Conservation (phyloP, 92 coral and sea anemone species). For the Zoanthus sansibaricus region DNA sequence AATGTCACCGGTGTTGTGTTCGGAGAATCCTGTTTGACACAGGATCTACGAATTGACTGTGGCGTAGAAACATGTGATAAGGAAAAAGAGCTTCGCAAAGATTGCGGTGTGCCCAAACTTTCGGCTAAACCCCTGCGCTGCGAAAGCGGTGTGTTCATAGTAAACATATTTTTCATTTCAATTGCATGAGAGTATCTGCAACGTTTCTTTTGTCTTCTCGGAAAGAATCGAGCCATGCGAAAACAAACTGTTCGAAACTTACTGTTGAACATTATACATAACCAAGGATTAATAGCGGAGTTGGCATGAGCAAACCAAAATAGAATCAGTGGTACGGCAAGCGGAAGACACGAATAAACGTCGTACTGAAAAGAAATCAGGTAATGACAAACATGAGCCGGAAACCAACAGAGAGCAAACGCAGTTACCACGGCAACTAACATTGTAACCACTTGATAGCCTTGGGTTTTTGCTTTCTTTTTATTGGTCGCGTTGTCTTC, state of each 20-base stretch:
- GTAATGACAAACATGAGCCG: conserved; percentile 41
- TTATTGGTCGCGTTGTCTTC: conserved; percentile 31
- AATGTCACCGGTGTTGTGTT: background rate
- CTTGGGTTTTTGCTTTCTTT: conserved; percentile 18
- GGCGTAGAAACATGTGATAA: conserved; percentile 4
- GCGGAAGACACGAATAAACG: conserved; percentile 38
- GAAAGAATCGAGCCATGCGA: background rate
- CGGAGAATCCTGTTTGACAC: conserved; percentile 1
- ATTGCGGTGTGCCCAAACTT: background rate
- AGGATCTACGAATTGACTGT: conserved; percentile 5
- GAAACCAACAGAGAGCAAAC: conserved; percentile 38
- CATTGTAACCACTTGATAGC: conserved; percentile 31
- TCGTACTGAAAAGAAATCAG: conserved; percentile 37
- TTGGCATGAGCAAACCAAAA: conserved; percentile 48
- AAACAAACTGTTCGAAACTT: conserved; percentile 23
- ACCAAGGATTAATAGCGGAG: conserved; percentile 44
- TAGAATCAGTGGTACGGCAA: background rate
- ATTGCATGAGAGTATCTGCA: background rate
- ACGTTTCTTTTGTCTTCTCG: conserved; percentile 4
- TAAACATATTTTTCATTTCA: conserved; percentile 10
- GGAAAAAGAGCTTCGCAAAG: background rate
- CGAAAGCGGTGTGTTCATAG: conserved; percentile 29
- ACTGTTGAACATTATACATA: conserved; percentile 28
- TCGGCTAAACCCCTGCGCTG: conserved; percentile 11
- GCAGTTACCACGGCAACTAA: conserved; percentile 44